Evolutionary conservation across 2,113 vertebrate species (phyloP), one percentile per base, ranked within the genome.

Genomic region (Hymenochirus boettgeri): DNA sequence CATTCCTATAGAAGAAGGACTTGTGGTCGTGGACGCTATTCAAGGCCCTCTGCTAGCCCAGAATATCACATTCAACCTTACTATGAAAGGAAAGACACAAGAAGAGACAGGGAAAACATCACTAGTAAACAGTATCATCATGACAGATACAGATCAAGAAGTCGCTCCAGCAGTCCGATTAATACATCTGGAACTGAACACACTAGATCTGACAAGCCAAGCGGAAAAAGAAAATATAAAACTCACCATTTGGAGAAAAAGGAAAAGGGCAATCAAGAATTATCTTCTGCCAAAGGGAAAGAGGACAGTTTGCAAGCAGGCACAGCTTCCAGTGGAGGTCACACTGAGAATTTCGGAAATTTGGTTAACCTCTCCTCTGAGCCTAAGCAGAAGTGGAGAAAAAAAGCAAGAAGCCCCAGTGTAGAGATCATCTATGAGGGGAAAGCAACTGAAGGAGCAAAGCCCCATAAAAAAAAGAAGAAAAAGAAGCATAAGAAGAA

Each of bases 211-310:
- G 89, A 93, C 69, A 95, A 97, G 48, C 90, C 90, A 8, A 76
- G n/a, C 13, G 93, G 92, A 4, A 97, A 97, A 74, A 89, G 91
- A 47, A 97, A 97, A 71, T 93, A 93, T 56, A 99, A 98, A 83
- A 90, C 90, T n/a, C 87, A 85, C 9, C 93, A 97, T 75, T 74
- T 99, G 69, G 93, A 93, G 58, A 71, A 74, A 2, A 59, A 17
- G 2, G 62, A 58, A 3, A 70, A 72, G 61, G 76, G 23, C 48
- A 67, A 15, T 62, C 70, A 31, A 17, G 70, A 67, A 24, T 66
- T 46, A 29, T 52, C 75, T 1, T 3, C 26, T 11, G 61, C 59
- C 46, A 59, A 76, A 64, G 76, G 63, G 53, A 83, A 79, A 71
- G 77, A 72, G 21, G 57, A 29, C 61, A 13, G 71, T 35, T 61